A percentile compares a stretch with the other conserved stretches of the same genome.
Conservation (phyloP, 2,113 vertebrate species). For the Aldabrachelys gigantea region DNA sequence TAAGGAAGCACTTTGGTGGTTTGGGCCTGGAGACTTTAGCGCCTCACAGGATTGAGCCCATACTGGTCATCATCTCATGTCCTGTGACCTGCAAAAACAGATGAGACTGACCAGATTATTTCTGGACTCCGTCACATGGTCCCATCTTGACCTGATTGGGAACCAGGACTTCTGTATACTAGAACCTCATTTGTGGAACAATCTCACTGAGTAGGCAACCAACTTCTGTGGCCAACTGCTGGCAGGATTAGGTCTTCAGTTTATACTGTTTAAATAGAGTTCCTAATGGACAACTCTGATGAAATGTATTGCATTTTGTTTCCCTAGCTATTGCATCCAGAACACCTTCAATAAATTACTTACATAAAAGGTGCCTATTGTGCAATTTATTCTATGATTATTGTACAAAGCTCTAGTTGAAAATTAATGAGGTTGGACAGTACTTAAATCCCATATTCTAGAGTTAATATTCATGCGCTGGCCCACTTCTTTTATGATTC, state of each 20-base stretch:
- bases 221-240: neutral
- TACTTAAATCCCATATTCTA: neutral
- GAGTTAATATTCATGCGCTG: neutral
- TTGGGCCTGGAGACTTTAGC: neutral
- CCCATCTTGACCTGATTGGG: neutral
- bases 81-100: neutral
- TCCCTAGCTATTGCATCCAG: neutral
- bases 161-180: neutral
- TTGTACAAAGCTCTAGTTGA: neutral
- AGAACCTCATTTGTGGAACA: neutral
- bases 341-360: neutral
- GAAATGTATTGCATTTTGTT: neutral
- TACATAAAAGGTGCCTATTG: neutral
- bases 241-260: neutral
- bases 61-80: neutral
- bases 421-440: neutral
- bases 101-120: neutral
- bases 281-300: neutral
- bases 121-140: neutral
- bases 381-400: neutral
- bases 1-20: neutral
- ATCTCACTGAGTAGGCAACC: neutral
- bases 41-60: neutral
- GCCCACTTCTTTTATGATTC: neutral
- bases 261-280: neutral